phyloP scores from a whole-genome alignment of 2,888 invertebrate species.

The Pterobdella sp. region DNA sequence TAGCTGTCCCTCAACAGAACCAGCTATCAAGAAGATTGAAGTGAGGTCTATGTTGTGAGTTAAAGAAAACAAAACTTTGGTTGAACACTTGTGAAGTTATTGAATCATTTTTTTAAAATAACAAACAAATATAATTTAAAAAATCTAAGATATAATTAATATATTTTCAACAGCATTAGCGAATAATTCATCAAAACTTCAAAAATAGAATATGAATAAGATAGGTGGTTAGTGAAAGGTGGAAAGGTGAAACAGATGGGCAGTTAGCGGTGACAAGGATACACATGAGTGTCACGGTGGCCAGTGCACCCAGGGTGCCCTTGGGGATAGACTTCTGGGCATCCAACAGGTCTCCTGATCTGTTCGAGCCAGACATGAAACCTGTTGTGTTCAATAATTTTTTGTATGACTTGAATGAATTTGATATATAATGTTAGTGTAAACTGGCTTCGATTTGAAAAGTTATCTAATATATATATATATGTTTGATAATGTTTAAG shows the following conservation, averaged over 20 bases:
- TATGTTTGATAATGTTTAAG: no score
- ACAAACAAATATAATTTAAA: not conserved
- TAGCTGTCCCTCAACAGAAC: slow-evolving; percentile 84
- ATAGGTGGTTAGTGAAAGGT: no score
- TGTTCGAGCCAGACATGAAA: slow-evolving; percentile 98
- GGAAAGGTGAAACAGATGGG: no score
- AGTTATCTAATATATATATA: no score
- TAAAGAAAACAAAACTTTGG: not conserved
- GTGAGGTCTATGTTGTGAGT: slow-evolving; percentile 60
- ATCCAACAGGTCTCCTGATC: slow-evolving; percentile 94
- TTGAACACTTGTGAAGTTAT: not conserved
- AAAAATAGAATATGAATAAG: not conserved
- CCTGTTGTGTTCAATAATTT: slow-evolving; percentile 61
- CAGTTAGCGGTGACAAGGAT: slow-evolving; percentile 38
- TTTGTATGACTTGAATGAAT: no score
- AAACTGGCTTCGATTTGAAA: no score
- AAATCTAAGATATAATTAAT: slow-evolving; percentile 1
- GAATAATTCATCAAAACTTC: not conserved
- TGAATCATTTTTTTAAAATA: no score
- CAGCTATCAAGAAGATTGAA: slow-evolving; percentile 82
- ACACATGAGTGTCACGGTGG: slow-evolving; percentile 86
- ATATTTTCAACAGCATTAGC: not conserved
- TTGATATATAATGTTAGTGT: no score
- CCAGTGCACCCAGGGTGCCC: slow-evolving; percentile 90
- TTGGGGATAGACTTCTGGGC: slow-evolving; percentile 96